Base-by-base conservation (phyloP, 2,797 vertebrate genomes). In the Stomatorhinus walkeri region DNA sequence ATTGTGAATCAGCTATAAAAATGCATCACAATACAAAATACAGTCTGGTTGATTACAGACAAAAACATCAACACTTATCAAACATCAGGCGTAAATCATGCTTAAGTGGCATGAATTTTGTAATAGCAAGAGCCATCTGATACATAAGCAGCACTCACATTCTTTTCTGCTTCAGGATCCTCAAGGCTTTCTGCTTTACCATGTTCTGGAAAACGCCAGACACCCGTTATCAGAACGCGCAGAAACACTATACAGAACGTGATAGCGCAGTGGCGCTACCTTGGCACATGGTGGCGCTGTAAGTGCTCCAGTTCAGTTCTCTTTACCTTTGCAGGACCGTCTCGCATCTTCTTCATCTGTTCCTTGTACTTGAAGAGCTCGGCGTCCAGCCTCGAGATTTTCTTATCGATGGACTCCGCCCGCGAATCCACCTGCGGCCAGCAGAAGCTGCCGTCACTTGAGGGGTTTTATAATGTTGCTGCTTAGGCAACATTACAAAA, bases 331-430 rank as follows among this genome's bases (percentile, higher is more conserved):
- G 97, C 96, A 86, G 98, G 98, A 0, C 98, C 98, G 49, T 99
- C 98, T 94, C 98, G 97, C 98, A 99, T 99, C 95, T 99, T 99
- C 91, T 99, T 99, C 96, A 99, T 97, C 93, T 99, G 98, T 92
- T 99, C 98, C 92, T 99, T 99, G 91, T 99, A 99, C 91, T 99
- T 99, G 85, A 98, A 91, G 0, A 99, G 95, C 89, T 99, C 98
- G 51, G 96, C 95, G 92, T 99, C 98, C 49, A 99, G 95, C 89
- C 96, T 96, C 88, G 97, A 93, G 0, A 99, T 97, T 94, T 99
- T 99, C 95, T 99, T 99, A 85, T 99, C 98, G 91, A 99, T 97
- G 10, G 98, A 98, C 92, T 99, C 98, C 61, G 97, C 91, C 91
- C 98, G 96, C 52, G 97, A 95, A 43, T 99, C 98, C 93, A 99